Percentiles rank a stretch among this genome's conserved stretches.
phyloP scores from a whole-genome alignment of 2,888 invertebrate genomes.

The Euzophera pinguis region DNA sequence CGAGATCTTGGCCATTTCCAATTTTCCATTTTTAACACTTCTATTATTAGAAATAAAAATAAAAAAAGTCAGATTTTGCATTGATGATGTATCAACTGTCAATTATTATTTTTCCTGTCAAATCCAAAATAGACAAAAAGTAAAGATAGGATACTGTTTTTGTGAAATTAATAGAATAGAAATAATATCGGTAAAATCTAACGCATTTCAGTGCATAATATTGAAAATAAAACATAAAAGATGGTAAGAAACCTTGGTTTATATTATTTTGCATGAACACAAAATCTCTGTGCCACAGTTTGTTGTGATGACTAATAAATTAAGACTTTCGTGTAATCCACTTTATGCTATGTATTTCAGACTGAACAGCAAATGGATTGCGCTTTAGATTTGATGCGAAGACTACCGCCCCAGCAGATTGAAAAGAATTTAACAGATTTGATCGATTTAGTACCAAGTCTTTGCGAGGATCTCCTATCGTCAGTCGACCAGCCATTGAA shows the following conservation, averaged over 20 bases:
- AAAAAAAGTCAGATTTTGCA: too few species aligned
- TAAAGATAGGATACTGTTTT: not conserved
- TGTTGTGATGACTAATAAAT: conserved; percentile 74
- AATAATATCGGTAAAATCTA: too few species aligned
- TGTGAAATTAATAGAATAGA: not conserved
- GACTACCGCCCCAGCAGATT: conserved; percentile 99
- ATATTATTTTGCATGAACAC: not conserved
- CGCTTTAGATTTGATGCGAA: conserved; percentile 98
- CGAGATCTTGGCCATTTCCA: too few species aligned
- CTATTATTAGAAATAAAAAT: too few species aligned
- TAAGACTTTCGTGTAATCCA: conserved; percentile 38
- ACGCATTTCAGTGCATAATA: too few species aligned
- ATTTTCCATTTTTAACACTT: too few species aligned
- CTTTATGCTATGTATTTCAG: conserved; percentile 70
- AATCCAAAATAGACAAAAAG: not conserved
- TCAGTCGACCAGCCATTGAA: conserved; percentile 99
- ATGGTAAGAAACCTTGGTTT: not conserved
- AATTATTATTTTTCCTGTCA: not conserved
- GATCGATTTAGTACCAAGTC: conserved; percentile 96
- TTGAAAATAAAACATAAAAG: not conserved
- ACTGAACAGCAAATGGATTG: conserved; percentile 99
- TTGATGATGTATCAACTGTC: too few species aligned
- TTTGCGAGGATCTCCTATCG: conserved; percentile 97
- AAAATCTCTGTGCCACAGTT: conserved; percentile 33
- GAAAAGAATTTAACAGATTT: conserved; percentile 99